Base-by-base conservation (phyloP, 2,888 invertebrate genomes). In the Phyllotreta striolata region DNA sequence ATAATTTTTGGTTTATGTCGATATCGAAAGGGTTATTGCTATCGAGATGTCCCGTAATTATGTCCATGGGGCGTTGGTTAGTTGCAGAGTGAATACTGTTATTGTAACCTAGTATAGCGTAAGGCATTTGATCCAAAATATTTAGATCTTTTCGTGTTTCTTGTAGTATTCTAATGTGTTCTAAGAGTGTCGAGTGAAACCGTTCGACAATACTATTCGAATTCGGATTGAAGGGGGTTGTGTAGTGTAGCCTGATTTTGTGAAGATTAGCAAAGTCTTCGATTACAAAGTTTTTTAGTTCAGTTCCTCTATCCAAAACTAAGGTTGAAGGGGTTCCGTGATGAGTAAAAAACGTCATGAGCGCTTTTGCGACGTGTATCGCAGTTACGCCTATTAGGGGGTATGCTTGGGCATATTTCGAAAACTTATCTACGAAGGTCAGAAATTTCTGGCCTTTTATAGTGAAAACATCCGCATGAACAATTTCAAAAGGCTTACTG, bases 231-330 rank as follows among this genome's bases (percentile, higher is more conserved):
- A 43, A 35, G 0, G 55, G 6, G 6, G 35, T 43, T 35, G 52
- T 63, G 13, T 60, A 66, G 43, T 69, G 64, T 8, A 63, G 49
- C 6, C 57, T 4, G 4, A 69, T 68, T 60, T 68, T 68, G 14
- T 68, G 61, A 38, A 62, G 35, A 41, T 43, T 51, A 1, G 55
- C 10, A 44, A 68, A 62, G 40, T 66, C 63, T 51, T 59, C 13
- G 8, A 67, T 37, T 10, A 51, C 34, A 5, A 41, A 24, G 34
- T 62, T 66, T 60, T 66, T 54, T 35, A 66, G 55, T 57, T 66
- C 54, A n/a, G 63, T 64, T 0, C 55, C 66, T 35, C 61, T 63
- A 44, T 66, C 68, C 12, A 52, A 51, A 8, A 64, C 46, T 6
- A 67, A 59, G 24, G 54, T 52, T 59, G 64, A 34, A 8, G 67